These are phyloP conservation scores for Oryzias celebensis DNA, from an alignment of 2,113 vertebrate genomes.

Conservation along the genomic window DNA sequence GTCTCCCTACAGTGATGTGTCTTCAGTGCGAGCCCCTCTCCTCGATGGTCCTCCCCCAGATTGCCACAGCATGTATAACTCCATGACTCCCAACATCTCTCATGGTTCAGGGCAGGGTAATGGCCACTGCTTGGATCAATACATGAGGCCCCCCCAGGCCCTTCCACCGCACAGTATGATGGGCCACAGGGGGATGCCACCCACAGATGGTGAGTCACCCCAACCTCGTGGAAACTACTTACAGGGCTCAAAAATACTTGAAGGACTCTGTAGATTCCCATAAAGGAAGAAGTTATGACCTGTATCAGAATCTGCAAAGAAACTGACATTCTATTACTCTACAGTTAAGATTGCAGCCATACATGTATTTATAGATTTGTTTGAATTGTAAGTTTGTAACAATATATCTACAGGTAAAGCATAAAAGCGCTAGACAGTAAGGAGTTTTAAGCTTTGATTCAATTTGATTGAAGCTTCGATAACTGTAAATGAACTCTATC, in stretches of 20 bases:
- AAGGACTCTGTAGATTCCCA: constrained; percentile 8
- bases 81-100: constrained; percentile 78
- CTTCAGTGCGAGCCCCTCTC: constrained; percentile 61
- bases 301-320: too few relatives aligned
- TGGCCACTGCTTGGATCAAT: constrained; percentile 84
- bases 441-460: too few relatives aligned
- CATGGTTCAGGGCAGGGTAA: constrained; percentile 73
- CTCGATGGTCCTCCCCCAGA: constrained; percentile 65
- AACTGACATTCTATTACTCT: too few relatives aligned
- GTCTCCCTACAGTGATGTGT: constrained; percentile 70
- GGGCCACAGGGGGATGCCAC: constrained; percentile 74
- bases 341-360: too few relatives aligned
- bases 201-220: constrained; percentile 70
- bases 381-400: too few relatives aligned
- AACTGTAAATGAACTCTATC: too few relatives aligned
- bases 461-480: too few relatives aligned
- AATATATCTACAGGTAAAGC: too few relatives aligned
- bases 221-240: constrained; percentile 39
- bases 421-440: too few relatives aligned
- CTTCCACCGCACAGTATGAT: constrained; percentile 74
- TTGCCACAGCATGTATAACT: constrained; percentile 85
- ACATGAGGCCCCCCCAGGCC: constrained; percentile 83
- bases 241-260: constrained; percentile 29
- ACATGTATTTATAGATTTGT: too few relatives aligned
- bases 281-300: not conserved